These are phyloP conservation scores for Sphaeridia pumilis DNA, from an alignment of 2,888 invertebrate species.

Conservation along the genomic window DNA sequence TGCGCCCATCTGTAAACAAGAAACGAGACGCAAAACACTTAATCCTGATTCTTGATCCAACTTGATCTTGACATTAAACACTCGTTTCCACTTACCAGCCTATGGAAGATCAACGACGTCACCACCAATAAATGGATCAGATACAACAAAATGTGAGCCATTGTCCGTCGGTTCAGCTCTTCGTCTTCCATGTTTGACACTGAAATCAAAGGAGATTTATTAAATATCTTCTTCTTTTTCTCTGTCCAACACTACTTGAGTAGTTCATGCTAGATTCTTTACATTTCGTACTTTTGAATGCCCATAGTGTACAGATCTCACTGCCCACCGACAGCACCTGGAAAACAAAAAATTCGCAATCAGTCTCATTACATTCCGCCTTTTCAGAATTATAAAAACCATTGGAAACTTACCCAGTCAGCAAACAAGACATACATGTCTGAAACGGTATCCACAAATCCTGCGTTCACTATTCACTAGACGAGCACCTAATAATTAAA, in stretches of 20 bases:
- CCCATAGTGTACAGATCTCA: constrained; percentile 1
- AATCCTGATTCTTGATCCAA: not conserved
- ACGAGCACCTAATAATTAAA: too few relatives aligned
- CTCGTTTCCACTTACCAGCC: not conserved
- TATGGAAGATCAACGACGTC: not conserved
- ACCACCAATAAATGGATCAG: not conserved
- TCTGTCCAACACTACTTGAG: not conserved
- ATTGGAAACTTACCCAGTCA: not conserved
- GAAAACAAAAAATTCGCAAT: not conserved
- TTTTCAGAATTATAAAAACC: too few relatives aligned
- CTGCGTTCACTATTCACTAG: too few relatives aligned
- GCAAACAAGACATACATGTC: not conserved
- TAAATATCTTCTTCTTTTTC: not conserved
- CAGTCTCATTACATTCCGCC: too few relatives aligned
- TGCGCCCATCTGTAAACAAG: not conserved
- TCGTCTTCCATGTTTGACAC: not conserved
- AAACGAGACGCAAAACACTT: not conserved
- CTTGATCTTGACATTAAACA: not conserved
- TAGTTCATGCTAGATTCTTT: not conserved
- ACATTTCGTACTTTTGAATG: not conserved
- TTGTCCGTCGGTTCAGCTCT: not conserved
- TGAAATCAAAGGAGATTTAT: not conserved
- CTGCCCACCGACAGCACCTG: not conserved
- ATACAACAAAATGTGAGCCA: not conserved
- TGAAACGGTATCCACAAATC: too few relatives aligned